A percentile compares a stretch with the other conserved stretches of the same genome.
Conservation (phyloP, 2,888 invertebrate species). For the Plagiodera versicolora region DNA sequence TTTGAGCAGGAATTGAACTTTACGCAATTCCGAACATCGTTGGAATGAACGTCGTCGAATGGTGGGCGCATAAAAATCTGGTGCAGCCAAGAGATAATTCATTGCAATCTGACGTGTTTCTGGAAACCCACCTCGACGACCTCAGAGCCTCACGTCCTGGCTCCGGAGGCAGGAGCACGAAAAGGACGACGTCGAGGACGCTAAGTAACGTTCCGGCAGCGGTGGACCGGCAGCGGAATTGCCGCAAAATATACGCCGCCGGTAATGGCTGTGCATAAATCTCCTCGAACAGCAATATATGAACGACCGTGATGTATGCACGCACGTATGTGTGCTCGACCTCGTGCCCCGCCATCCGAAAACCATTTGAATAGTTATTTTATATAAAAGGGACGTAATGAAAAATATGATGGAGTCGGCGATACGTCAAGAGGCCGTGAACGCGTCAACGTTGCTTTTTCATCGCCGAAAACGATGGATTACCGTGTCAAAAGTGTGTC, state of each 20-base stretch:
- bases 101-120: too few species aligned
- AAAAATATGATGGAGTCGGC: not conserved
- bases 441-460: not conserved
- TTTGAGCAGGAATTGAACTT: too few species aligned
- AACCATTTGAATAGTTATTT: conserved; percentile 12
- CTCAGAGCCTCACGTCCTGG: too few species aligned
- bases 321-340: too few species aligned
- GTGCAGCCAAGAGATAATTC: too few species aligned
- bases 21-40: too few species aligned
- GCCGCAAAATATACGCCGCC: conserved; percentile 44
- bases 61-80: too few species aligned
- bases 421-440: not conserved
- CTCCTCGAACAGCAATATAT: conserved; percentile 43
- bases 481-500: not conserved
- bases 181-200: too few species aligned
- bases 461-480: not conserved
- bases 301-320: conserved; percentile 45
- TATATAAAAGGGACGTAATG: not conserved
- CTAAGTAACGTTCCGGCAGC: too few species aligned
- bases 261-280: conserved; percentile 46
- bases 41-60: too few species aligned
- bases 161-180: too few species aligned
- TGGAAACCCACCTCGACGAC: too few species aligned
- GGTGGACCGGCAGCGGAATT: not conserved
- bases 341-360: conserved; percentile 22